Base-by-base conservation (phyloP, 1,140 invertebrate species). In the Fopius arisanus region DNA sequence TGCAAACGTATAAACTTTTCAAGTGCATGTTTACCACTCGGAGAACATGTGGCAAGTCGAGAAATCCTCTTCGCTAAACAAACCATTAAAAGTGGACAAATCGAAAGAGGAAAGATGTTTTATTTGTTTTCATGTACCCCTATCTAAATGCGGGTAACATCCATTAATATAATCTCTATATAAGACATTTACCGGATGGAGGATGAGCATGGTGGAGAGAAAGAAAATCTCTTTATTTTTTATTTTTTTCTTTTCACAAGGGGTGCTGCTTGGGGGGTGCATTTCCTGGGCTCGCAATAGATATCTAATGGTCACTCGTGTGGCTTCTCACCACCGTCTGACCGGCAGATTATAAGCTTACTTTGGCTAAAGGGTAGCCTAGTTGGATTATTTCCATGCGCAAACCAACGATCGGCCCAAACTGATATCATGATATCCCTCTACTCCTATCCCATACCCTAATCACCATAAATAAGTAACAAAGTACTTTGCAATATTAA, bases 271-370 rank as follows among this genome's bases (percentile, higher is more conserved):
- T 2, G 33, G 0, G 9, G 3, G 43, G 2, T 2, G 14, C 5
- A 48, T 48, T 48, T 19, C 1, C 43, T 48, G 2, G 43, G 16
- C 7, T 48, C 23, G 54, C 54, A 59, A 59, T 59, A 26, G 54
- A 59, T 59, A 59, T 28, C 21, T 59, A 26, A 59, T 59, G 54
- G 21, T 80, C 81, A 84, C 80, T 86, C 79, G 78, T 84, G 82
- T 70, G 86, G 85, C 84, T 88, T 88, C 86, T 75, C 79, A 79
- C 85, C 80, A 83, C 82, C 82, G 86, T 86, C 86, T 86, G 85
- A 86, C 86, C 83, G 81, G 76, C 72, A 84, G 86, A 88, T 88
- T 86, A 88, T 87, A 83, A 79, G 83, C 82, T 86, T 87, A 87
- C 21, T 75, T 37, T 31, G 71, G 74, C 70, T 77, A 78, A 79